Evolutionary conservation across 1,140 invertebrate species (phyloP), one percentile per base, ranked within the genome.

Genomic region (Tetramorium parvispinum): DNA sequence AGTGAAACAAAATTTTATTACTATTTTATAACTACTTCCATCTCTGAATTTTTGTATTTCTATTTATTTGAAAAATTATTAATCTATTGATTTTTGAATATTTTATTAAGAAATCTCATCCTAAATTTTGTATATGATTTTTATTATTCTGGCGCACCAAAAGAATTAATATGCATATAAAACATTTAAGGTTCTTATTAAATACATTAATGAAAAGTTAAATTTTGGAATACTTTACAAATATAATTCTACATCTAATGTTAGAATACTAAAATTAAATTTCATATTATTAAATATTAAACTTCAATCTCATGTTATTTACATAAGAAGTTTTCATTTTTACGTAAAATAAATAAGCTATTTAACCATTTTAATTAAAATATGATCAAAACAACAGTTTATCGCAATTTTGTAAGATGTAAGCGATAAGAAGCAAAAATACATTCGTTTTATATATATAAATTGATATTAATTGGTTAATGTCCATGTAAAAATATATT

Each of bases 381-480:
- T 32, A 32, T 32, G 4, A 32, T 32, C 32, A 32, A 32, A 32
- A 76, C 8, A 76, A 3, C 13, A n/a, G 16, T 1, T 65, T 65
- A 37, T 43, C 7, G 16, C 37, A 51, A 21, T 53, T 6, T 13
- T 57, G 57, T 18, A 57, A 13, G 1, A 1, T 66, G 18, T 70
- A 71, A 27, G 24, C 53, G 6, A n/a, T 43, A 53, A 83, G 27
- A 85, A 63, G 18, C n/a, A 49, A 76, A 59, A 76, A 61, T 73
- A 13, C 63, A 77, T 77, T 85, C 13, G 37, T 49, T 55, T 49
- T 55, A 55, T 21, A 4, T 63, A 53, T 43, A 57, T 65, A 61
- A n/a, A 66, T 57, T 85, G 37, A 59, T 77, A 65, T 79, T 68
- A 65, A 65, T 81, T 81, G 24, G 40, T 77, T 77, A 77, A 81